phyloP scores from a whole-genome alignment of 1,140 invertebrate genomes.

The Thaumatotibia leucotreta region DNA sequence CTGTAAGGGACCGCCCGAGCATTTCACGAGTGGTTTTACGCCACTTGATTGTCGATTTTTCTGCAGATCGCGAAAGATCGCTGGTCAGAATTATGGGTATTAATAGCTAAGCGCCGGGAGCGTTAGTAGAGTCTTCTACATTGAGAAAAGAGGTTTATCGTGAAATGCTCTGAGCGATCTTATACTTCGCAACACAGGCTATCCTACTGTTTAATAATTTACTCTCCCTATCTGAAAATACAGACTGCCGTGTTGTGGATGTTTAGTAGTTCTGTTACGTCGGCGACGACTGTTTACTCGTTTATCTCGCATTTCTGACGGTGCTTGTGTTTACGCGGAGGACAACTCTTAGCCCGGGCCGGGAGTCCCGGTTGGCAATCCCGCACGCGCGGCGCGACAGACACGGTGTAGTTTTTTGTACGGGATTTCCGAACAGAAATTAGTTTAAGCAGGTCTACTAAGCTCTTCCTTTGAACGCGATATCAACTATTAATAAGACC shows the following conservation, averaged over 20 bases:
- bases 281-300: background rate
- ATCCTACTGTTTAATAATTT: background rate
- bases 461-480: background rate
- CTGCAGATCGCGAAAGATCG: background rate
- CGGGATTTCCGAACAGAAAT: background rate
- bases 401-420: background rate
- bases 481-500: background rate
- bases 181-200: background rate
- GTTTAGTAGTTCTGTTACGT: conserved; percentile 9
- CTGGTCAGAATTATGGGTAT: background rate
- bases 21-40: background rate
- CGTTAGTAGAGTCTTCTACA: no score
- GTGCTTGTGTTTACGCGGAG: background rate
- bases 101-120: background rate
- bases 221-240: background rate
- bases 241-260: conserved; percentile 1
- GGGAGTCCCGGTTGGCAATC: background rate
- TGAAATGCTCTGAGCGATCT: background rate
- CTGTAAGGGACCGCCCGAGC: conserved; percentile 9
- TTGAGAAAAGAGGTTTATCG: background rate
- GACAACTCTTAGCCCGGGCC: background rate
- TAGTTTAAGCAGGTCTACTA: background rate
- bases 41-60: background rate
- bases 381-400: background rate
- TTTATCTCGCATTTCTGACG: conserved; percentile 9